A percentile compares a stretch with the other conserved stretches of the same genome.
These are phyloP conservation scores for Tenthredo mesomela DNA, from an alignment of 2,888 invertebrate species.

Conservation along the genomic window DNA sequence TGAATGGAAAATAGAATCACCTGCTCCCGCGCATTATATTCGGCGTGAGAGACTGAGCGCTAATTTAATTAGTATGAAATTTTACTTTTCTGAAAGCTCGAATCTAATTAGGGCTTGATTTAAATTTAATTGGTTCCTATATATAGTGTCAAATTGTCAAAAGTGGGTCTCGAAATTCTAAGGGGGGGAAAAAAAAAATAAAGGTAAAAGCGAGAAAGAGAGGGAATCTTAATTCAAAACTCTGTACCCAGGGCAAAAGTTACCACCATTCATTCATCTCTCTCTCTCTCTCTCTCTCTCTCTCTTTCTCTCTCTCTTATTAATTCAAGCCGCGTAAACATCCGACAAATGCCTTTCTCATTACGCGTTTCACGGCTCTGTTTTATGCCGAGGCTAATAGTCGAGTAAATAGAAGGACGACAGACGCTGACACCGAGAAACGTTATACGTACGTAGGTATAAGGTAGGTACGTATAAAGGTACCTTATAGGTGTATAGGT, in stretches of 20 bases:
- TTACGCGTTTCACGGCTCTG: not conserved
- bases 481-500: not conserved
- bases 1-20: conserved; percentile 25
- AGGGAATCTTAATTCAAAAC: conserved; percentile 2
- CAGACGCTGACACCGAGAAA: not conserved
- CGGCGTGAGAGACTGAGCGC: conserved; percentile 1
- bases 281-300: too few species aligned
- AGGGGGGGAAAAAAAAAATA: not conserved
- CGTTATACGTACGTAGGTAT: not conserved
- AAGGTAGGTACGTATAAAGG: not conserved
- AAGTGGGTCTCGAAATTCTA: not conserved
- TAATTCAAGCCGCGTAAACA: conserved; percentile 28
- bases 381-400: conserved; percentile 34
- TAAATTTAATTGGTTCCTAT: conserved; percentile 30
- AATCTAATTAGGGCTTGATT: conserved; percentile 37
- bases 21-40: conserved; percentile 22
- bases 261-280: not conserved
- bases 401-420: conserved; percentile 14
- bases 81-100: conserved; percentile 29
- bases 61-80: conserved; percentile 27
- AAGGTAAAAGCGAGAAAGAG: not conserved
- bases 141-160: conserved; percentile 41
- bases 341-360: conserved; percentile 12
- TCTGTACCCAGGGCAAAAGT: not conserved
- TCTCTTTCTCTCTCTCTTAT: not conserved